Base-by-base conservation (phyloP, 2,888 invertebrate genomes). In the Anarsia innoxiella region DNA sequence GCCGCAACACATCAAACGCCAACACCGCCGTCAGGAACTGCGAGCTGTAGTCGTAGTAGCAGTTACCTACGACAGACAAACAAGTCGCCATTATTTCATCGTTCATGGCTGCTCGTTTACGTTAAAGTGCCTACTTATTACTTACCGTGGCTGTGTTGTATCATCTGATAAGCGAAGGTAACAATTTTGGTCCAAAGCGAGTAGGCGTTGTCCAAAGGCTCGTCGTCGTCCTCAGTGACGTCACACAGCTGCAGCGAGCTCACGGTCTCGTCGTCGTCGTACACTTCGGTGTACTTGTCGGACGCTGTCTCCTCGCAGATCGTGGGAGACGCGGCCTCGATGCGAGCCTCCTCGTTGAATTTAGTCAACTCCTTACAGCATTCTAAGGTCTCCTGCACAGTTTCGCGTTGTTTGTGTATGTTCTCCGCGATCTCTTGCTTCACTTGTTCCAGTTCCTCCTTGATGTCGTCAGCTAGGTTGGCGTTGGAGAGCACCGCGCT, bases 21-120 rank as follows among this genome's bases (percentile, higher is more conserved):
- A 84, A 54, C 26, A 84, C 73, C 1, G 75, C 82, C 3, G 76
- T 74, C 46, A 82, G 41, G 25, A 84, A 59, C 48, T 83, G 83
- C 6, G 76, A 72, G 31, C 80, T 75, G 41, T 71, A 82, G 44
- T 83, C 80, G 46, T 66, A 65, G 44, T 77, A 83, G 44, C 79
- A 82, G 48, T 80, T 82, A 3, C 83, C 83, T 83, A 55, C 2
- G 53, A 59, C 13, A 28, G n/a, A n/a, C n/a, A n/a, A n/a, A n/a
- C n/a, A n/a, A n/a, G n/a, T n/a, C n/a, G 23, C 2, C 14, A 28
- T 28, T 12, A 28, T 13, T 13, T 11, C 9, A 11, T n/a, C n/a
- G n/a, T 12, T 28, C 12, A 12, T 12, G 11, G 8, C 8, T 12
- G 23, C 23, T 4, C 23, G 5, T 23, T 23, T 23, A 6, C 23